Conservation (phyloP, 2,113 vertebrate species). For the Thalassarche chlororhynchos region DNA sequence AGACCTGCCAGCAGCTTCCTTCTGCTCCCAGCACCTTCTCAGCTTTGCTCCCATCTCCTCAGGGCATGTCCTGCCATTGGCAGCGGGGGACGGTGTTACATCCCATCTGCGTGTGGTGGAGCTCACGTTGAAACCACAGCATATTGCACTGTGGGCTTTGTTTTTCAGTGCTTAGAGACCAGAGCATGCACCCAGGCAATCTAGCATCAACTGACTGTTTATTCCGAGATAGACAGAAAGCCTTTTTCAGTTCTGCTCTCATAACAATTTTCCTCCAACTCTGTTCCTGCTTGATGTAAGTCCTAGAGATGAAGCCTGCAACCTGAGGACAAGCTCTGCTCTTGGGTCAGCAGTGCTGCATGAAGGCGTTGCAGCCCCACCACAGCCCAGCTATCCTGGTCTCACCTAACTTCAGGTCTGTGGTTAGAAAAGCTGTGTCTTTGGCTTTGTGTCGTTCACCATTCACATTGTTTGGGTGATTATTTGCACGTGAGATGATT, state of each 20-base stretch:
- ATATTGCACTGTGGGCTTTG: neutral
- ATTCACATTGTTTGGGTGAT: neutral
- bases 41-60: neutral
- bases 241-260: neutral
- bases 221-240: neutral
- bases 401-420: neutral
- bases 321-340: neutral
- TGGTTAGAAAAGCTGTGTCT: neutral
- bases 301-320: neutral
- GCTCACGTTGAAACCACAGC: neutral
- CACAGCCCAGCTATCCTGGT: neutral
- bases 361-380: neutral
- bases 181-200: neutral
- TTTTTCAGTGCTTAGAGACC: neutral
- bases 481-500: fast-evolving
- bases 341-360: fast-evolving
- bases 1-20: neutral
- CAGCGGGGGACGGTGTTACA: neutral
- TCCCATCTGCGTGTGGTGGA: neutral
- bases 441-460: neutral
- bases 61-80: neutral
- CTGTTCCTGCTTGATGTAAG: neutral
- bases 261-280: neutral
- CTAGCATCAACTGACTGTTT: neutral
- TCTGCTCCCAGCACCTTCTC: neutral